Evolutionary conservation across 2,888 invertebrate genomes (phyloP).

Genomic region (Dorcus parallelipipedus): DNA sequence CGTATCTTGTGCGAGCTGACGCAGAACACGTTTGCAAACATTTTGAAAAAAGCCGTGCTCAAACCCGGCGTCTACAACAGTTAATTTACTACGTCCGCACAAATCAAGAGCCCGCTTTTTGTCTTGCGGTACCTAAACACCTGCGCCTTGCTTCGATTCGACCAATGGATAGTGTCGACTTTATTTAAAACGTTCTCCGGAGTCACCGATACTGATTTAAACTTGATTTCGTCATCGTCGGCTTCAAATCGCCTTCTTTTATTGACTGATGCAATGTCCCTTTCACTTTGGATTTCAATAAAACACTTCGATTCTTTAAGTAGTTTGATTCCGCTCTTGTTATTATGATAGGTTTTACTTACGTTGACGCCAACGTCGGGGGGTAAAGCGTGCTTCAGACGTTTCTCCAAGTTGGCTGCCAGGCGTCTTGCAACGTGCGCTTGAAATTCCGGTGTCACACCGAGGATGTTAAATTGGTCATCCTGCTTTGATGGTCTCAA

Average conservation of each 20-base stretch:
- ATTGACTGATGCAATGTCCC: slow-evolving; percentile 21
- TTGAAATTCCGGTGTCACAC: slow-evolving; percentile 55
- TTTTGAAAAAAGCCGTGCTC: slow-evolving; percentile 62
- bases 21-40: slow-evolving; percentile 57
- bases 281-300: slow-evolving; percentile 40
- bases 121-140: slow-evolving; percentile 51
- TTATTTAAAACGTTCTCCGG: slow-evolving; percentile 52
- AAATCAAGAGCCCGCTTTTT: slow-evolving; percentile 42
- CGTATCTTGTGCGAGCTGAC: slow-evolving; percentile 44
- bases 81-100: slow-evolving; percentile 24
- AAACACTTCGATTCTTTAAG: slow-evolving; percentile 49
- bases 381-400: slow-evolving; percentile 36
- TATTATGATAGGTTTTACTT: slow-evolving; percentile 22
- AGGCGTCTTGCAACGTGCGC: slow-evolving; percentile 53
- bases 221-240: slow-evolving; percentile 27
- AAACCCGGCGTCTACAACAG: slow-evolving; percentile 62
- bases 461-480: slow-evolving; percentile 52
- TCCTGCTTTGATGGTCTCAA: slow-evolving; percentile 34
- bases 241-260: slow-evolving; percentile 15
- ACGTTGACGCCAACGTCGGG: slow-evolving; percentile 4
- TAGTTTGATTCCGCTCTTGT: slow-evolving; percentile 47
- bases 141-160: slow-evolving; percentile 54
- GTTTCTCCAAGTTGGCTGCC: slow-evolving; percentile 50
- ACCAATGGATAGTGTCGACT: slow-evolving; percentile 54
- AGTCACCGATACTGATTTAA: slow-evolving; percentile 46